phyloP scores from a whole-genome alignment of 2,113 vertebrate genomes.

The Xenotilapia leptura region DNA sequence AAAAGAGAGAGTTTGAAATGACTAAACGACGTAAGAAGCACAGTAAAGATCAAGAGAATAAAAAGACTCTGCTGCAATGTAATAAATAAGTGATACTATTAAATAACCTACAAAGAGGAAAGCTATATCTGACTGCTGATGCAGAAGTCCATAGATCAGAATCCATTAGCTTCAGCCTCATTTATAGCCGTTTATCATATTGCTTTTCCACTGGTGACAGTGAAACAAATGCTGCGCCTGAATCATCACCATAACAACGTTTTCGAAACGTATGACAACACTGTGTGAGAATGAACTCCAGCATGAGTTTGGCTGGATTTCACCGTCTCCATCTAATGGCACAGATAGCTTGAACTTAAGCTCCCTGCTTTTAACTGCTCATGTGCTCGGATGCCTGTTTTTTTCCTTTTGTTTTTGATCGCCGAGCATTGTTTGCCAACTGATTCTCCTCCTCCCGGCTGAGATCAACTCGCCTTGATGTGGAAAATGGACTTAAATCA shows the following conservation, averaged over 20 bases:
- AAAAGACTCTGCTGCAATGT: not conserved
- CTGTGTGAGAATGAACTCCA: not conserved
- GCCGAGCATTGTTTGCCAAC: constrained; percentile 6
- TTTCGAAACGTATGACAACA: not conserved
- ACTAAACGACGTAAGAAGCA: not conserved
- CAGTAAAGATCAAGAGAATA: not conserved
- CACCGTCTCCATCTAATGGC: not conserved
- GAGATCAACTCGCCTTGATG: constrained; percentile 13
- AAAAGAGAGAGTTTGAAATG: not conserved
- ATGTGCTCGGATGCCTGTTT: not conserved
- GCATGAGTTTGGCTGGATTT: not conserved
- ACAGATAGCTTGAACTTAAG: not conserved
- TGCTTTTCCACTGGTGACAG: not conserved
- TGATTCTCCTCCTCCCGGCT: not conserved
- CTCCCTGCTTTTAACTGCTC: not conserved
- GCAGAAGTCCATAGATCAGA: not conserved
- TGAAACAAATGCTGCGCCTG: not conserved
- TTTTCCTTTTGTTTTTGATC: not conserved
- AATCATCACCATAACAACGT: not conserved
- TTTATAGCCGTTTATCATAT: not conserved
- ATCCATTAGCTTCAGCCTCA: not conserved
- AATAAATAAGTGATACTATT: not conserved
- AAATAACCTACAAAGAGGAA: not conserved
- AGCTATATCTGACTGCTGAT: not conserved
- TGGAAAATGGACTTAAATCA: constrained; percentile 22